Base-by-base conservation (phyloP, 1,140 invertebrate genomes). In the Bombus sibiricus region DNA sequence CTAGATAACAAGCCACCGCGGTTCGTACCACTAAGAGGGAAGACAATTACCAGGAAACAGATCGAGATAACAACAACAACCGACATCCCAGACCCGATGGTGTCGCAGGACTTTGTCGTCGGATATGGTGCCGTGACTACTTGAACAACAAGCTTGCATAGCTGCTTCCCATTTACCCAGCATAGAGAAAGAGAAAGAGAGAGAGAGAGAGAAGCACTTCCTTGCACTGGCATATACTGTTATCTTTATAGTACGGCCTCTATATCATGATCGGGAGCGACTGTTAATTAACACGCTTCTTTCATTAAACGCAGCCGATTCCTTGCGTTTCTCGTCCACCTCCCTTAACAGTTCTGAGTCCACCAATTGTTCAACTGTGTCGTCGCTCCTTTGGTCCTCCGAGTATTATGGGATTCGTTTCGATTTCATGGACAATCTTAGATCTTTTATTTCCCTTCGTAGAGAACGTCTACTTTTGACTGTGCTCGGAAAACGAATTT, bases 21-120 rank as follows among this genome's bases (percentile, higher is more conserved):
- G 80, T 77, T 84, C 57, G 62, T 83, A 72, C 82, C 39, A 82
- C 90, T 90, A 91, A 88, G 88, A 89, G 90, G 85, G 82, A 90
- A 87, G 91, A 92, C 91, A 92, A 92, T 92, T 92, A 92, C 92
- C 89, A 92, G 91, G 92, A 92, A 92, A 92, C 89, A 92, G 86
- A 88, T 86, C 90, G 89, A 92, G 92, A 92, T 92, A 92, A 92
- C 90, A 91, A 88, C 89, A 91, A 88, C 85, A 80, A 90, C 89
- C 89, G 88, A 90, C 89, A 89, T 83, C 82, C 82, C 80, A 85
- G 86, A 72, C 79, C 75, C 86, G 80, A 84, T 81, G 74, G 82
- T 84, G 88, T 87, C 86, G 86, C 86, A 81, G 72, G 88, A 90
- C 89, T 90, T 88, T 59, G 82, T 78, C 69, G 79, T 86, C 83